phyloP scores from a whole-genome alignment of 2,113 vertebrate genomes.

The Oreotrochilus melanogaster region DNA sequence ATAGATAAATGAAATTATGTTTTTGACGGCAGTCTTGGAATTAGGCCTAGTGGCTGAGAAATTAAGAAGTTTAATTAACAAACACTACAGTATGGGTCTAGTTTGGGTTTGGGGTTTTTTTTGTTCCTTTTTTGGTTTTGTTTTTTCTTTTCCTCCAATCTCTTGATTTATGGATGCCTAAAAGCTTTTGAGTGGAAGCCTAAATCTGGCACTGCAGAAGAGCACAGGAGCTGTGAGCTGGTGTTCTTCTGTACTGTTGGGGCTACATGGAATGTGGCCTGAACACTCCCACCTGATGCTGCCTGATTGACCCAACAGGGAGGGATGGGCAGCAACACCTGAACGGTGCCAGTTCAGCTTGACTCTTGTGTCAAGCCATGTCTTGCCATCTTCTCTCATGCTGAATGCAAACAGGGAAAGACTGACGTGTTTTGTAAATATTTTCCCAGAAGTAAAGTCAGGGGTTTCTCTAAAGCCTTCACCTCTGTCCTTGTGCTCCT shows the following conservation, averaged over 20 bases:
- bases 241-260: neutral
- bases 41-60: conserved; percentile 20
- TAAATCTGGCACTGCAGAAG: neutral
- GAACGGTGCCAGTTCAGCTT: neutral
- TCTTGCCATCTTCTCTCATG: accelerated
- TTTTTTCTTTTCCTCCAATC: neutral
- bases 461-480: neutral
- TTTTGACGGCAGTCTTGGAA: conserved; percentile 38
- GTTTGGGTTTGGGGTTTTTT: neutral
- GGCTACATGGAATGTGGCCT: neutral
- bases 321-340: neutral
- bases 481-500: neutral
- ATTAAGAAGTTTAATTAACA: conserved; percentile 24
- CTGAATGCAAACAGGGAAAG: neutral
- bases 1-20: conserved; percentile 36
- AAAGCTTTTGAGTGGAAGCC: conserved; percentile 5
- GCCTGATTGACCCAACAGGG: neutral
- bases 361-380: neutral
- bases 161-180: conserved; percentile 24
- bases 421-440: neutral
- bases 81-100: neutral
- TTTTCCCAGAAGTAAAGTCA: neutral
- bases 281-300: neutral
- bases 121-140: too few species aligned
- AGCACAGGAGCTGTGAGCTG: neutral